phyloP scores from a whole-genome alignment of 2,888 invertebrate genomes.

The Micoletzkya japonica region DNA sequence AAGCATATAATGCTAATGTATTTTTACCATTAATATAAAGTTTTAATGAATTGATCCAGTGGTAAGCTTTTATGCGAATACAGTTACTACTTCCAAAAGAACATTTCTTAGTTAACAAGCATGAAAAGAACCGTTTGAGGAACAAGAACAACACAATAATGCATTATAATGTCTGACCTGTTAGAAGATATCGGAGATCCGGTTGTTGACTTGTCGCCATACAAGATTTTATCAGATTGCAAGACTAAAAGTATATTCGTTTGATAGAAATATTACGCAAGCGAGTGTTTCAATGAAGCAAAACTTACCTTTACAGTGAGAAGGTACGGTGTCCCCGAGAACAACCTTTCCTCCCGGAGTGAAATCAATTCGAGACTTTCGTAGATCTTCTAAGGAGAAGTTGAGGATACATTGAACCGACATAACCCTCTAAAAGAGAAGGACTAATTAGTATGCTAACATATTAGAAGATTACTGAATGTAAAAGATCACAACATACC shows the following conservation, averaged over 20 bases:
- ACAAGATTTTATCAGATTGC: slow-evolving; percentile 21
- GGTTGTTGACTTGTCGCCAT: slow-evolving; percentile 28
- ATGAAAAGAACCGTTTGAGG: no score
- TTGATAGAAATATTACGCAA: background rate
- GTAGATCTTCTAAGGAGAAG: slow-evolving; percentile 11
- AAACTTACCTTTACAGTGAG: slow-evolving; percentile 10
- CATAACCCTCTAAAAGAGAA: slow-evolving; percentile 18
- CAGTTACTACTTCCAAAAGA: no score
- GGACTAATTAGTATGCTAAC: no score
- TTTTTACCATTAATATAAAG: no score
- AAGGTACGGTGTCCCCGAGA: background rate
- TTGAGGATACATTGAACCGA: slow-evolving; percentile 13
- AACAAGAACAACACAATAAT: no score
- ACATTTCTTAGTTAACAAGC: no score
- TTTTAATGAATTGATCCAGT: no score
- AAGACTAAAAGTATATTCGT: slow-evolving; percentile 6
- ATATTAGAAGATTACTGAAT: no score
- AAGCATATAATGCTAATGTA: no score
- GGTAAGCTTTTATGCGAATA: no score
- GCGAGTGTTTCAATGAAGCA: background rate
- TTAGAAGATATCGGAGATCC: slow-evolving; percentile 25
- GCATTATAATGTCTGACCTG: no score
- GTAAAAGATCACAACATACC: no score
- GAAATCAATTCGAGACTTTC: slow-evolving; percentile 17
- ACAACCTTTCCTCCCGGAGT: slow-evolving; percentile 2